Evolutionary conservation across 2,888 invertebrate species (phyloP), one percentile per base, ranked within the genome.

Genomic region (Chrysolina haemoptera): DNA sequence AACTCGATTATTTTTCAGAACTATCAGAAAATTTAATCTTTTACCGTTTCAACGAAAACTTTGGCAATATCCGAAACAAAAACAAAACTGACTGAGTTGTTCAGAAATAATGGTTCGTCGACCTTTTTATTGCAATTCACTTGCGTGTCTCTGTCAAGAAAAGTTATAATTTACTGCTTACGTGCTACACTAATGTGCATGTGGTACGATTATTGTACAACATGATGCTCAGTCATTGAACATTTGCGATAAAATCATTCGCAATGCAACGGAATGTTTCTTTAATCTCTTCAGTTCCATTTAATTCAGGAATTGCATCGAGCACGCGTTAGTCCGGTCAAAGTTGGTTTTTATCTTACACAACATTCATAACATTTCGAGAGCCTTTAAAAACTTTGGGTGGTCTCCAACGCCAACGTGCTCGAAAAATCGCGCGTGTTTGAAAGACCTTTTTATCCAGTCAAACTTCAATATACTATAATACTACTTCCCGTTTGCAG

Each of bases 61-160:
- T 8, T 35, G 35, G 35, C 35, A 35, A 0, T 3, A 8, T 35
- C 8, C 35, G 35, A 35, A 35, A 35, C 35, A 35, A 35, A 35
- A 35, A 35, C 35, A 35, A 1, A 14, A 5, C 20, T 10, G 20
- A 53, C 4, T 53, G 20, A 53, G 12, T 53, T 53, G 18, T 20
- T 20, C 20, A 20, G 11, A 53, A 12, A 12, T 53, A 53, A 53
- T 53, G 12, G 53, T 53, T 53, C 53, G 14, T 22, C 53, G 53
- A 53, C 53, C 53, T 53, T 12, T 53, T 53, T 18, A 53, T 53
- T 53, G 53, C 53, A 53, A 5, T 53, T 18, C 20, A 20, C 5
- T 53, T 53, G 53, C 53, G 53, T 53, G 53, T 18, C 12, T 53
- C 53, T 53, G 53, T 53, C 53, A 20, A 53, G 53, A 20, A 20